A percentile compares a stretch with the other conserved stretches of the same genome.
These are phyloP conservation scores for Drosophila pseudotakahashii DNA, from an alignment of 2,888 invertebrate genomes.

Conservation along the genomic window DNA sequence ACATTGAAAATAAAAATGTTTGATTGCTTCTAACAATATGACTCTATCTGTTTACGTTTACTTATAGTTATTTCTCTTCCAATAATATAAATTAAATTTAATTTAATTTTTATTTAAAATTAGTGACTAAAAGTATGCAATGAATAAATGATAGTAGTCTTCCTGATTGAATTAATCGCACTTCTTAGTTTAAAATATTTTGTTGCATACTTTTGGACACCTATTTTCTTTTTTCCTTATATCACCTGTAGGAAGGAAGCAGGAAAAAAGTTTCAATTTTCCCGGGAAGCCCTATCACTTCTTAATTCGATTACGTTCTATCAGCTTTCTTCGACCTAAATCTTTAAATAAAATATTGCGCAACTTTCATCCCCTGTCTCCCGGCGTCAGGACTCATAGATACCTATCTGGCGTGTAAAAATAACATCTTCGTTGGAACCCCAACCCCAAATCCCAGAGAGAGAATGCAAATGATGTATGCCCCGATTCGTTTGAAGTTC, in stretches of 20 bases:
- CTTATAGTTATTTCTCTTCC: no score
- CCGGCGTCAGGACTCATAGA: background rate
- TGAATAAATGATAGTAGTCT: no score
- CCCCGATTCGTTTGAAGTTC: constrained; percentile 68
- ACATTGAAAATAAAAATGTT: background rate
- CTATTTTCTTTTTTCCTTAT: no score
- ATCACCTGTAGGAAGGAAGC: background rate
- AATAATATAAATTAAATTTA: no score
- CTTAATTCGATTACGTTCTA: constrained; percentile 29
- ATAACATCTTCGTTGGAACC: constrained; percentile 17
- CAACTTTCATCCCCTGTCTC: constrained; percentile 5
- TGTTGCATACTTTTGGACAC: no score
- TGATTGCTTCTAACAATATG: no score
- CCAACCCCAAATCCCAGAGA: background rate
- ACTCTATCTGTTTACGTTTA: no score
- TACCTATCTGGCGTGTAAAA: constrained; percentile 23
- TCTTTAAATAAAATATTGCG: constrained; percentile 10
- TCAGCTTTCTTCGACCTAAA: constrained; percentile 8
- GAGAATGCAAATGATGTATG: constrained; percentile 60
- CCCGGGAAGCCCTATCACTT: background rate
- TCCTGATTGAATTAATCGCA: no score
- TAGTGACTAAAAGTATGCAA: no score
- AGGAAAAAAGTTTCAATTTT: constrained; percentile 1
- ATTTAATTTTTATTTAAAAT: no score
- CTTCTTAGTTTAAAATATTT: no score